Evolutionary conservation across 2,888 invertebrate species (phyloP), one percentile per base, ranked within the genome.

Genomic region (Byasa hedistus): DNA sequence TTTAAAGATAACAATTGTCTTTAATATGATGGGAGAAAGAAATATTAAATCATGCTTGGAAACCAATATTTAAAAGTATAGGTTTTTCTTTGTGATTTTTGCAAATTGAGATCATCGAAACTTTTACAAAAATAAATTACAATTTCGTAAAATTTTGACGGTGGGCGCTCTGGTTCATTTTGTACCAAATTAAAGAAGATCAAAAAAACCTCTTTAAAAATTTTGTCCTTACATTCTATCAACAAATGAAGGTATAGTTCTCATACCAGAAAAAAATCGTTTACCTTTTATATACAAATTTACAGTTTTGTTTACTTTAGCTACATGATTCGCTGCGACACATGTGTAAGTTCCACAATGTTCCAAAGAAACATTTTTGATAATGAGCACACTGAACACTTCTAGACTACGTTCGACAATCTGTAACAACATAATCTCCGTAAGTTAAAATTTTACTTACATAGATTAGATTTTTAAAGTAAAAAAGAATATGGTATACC

Each of bases 291-390:
- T 95, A 83, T 95, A 94, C 70, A 95, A 86, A 75, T 95, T 94
- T 19, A 94, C 94, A 22, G 95, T 95, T 72, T 92, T 93, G 79
- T 95, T 94, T 57, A 94, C 94, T 82, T 94, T 94, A 5, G 95
- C 94, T 7, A 95, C 95, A 64, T 94, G 94, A 81, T 96, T 96
- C 15, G 94, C 93, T 3, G 95, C 95, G 48, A 94, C 94, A 79
- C 95, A 96, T 12, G 95, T 95, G 77, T 95, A 96, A 22, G 94
- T 94, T 0, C 95, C 95, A 72, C 94, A 94, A 75, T 95, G 95
- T 68, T 93, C 93, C 59, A 95, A 86, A 58, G 94, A 94, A n/a
- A 95, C 95, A 79, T 95, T 94, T 86, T 95, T 95, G 78, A 95
- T 94, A 61, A 95, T 93, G 64, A 95, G 84, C 71, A 95, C 93